phyloP scores from a whole-genome alignment of 2,888 invertebrate genomes.

The Polymixis lichenea region DNA sequence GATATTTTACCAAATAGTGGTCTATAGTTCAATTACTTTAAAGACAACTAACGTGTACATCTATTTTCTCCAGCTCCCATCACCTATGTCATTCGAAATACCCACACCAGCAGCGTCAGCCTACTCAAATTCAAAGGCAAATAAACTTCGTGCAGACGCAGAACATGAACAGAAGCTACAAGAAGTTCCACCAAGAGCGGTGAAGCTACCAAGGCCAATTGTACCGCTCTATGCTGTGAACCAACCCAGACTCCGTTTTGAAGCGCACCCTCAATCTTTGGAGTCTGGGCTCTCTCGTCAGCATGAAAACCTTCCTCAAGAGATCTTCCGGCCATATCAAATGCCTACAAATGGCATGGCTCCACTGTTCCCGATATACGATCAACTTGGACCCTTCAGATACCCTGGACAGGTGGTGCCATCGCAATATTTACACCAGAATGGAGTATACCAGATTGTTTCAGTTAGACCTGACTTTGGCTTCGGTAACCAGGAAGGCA shows the following conservation, averaged over 20 bases:
- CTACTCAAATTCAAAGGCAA: slow-evolving; percentile 79
- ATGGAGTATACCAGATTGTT: slow-evolving; percentile 18
- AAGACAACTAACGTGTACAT: not conserved
- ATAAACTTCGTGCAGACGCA: slow-evolving; percentile 68
- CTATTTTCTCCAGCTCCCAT: slow-evolving; percentile 73
- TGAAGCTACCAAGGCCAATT: not conserved
- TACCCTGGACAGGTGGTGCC: slow-evolving; percentile 33
- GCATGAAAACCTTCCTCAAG: slow-evolving; percentile 8
- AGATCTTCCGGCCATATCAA: not conserved
- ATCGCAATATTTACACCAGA: slow-evolving; percentile 38
- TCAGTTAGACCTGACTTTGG: slow-evolving; percentile 8
- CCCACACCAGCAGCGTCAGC: slow-evolving; percentile 76
- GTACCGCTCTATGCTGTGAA: slow-evolving; percentile 13
- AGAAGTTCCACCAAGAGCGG: slow-evolving; percentile 7
- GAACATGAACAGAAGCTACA: slow-evolving; percentile 27
- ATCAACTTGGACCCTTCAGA: slow-evolving; percentile 47
- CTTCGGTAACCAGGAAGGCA: slow-evolving; percentile 13
- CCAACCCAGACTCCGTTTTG: slow-evolving; percentile 31
- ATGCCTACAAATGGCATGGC: not conserved
- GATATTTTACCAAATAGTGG: not conserved
- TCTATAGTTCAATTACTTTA: not conserved
- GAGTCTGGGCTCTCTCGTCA: slow-evolving; percentile 12
- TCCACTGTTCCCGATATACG: slow-evolving; percentile 36
- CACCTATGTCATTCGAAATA: slow-evolving; percentile 81
- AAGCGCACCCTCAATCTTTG: slow-evolving; percentile 22